Evolutionary conservation across 2,797 vertebrate species (phyloP), one percentile per base, ranked within the genome.

Genomic region (Hydrophis major): DNA sequence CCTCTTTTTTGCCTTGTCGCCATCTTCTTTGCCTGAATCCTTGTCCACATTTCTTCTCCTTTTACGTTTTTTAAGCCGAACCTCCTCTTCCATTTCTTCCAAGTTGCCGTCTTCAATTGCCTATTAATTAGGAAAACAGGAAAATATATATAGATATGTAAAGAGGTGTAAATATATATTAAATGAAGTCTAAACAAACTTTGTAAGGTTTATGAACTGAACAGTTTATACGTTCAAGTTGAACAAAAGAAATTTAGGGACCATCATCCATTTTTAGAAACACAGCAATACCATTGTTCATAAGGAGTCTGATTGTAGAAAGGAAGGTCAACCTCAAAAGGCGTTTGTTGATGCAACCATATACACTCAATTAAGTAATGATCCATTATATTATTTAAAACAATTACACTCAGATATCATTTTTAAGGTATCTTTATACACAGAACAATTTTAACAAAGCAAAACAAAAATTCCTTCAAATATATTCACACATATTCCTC

Each of bases 71-170:
- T 99, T 99, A 95, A 99, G 98, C 57, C 99, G 98, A 66, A 99
- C 99, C 95, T 99, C 99, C 96, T 99, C 99, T 97, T 99, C 99
- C 98, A 99, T 99, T 97, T 99, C 99, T 94, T 99, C 99, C 97
- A 99, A 97, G 97, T 99, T 99, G 89, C 99, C 99, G 95, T 99
- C 99, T 97, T 99, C 99, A 6, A 99, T 98, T 92, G 99, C 99
- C 99, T 99, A 95, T 86, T 78, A 93, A 91, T 90, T 5, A 94
- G 69, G 13, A 60, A 95, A 95, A 91, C 88, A 92, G 92, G 32
- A 93, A 95, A 91, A 4, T 27, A 0, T 60, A 94, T 88, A 89
- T 89, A 42, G 60, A 91, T 91, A 86, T 93, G 4, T 2, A 91
- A 92, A 92, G 88, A 0, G 0, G 0, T 4, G 61, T 86, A 90